These are phyloP conservation scores for Leucopsar rothschildi DNA, from an alignment of 2,113 vertebrate genomes.

Conservation along the genomic window DNA sequence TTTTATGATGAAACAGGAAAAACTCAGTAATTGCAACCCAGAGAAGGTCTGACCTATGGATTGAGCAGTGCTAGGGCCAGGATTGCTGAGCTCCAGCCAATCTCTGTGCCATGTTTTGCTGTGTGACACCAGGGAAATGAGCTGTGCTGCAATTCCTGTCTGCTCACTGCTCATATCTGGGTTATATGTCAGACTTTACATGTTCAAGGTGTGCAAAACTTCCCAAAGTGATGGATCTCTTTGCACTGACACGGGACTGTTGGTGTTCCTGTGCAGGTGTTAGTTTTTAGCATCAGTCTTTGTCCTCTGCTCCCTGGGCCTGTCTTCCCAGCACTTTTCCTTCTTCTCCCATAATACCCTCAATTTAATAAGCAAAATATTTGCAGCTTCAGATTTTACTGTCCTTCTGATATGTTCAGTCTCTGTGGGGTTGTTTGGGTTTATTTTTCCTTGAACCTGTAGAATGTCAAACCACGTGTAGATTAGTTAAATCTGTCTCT, in stretches of 20 bases:
- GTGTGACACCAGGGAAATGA: not conserved
- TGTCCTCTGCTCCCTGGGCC: not conserved
- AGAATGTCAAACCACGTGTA: not conserved
- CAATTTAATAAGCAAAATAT: not conserved
- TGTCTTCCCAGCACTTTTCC: not conserved
- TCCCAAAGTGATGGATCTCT: not conserved
- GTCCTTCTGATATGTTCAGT: not conserved
- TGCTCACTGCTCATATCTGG: not conserved
- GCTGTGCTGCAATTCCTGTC: not conserved
- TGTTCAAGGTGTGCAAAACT: not conserved
- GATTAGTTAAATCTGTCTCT: not conserved
- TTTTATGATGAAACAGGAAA: not conserved
- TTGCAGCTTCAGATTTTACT: not conserved
- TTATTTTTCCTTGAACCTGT: not conserved
- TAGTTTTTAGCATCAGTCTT: not conserved
- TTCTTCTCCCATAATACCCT: not conserved
- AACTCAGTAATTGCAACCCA: not conserved
- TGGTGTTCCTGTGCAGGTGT: not conserved
- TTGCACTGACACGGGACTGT: accelerated
- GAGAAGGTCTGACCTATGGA: not conserved
- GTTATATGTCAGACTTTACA: not conserved
- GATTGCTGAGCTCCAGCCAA: not conserved
- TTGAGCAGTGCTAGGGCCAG: not conserved
- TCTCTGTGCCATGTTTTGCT: not conserved
- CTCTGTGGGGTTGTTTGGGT: not conserved